Conservation (phyloP, 2,888 invertebrate species). For the Dusona sp. region DNA sequence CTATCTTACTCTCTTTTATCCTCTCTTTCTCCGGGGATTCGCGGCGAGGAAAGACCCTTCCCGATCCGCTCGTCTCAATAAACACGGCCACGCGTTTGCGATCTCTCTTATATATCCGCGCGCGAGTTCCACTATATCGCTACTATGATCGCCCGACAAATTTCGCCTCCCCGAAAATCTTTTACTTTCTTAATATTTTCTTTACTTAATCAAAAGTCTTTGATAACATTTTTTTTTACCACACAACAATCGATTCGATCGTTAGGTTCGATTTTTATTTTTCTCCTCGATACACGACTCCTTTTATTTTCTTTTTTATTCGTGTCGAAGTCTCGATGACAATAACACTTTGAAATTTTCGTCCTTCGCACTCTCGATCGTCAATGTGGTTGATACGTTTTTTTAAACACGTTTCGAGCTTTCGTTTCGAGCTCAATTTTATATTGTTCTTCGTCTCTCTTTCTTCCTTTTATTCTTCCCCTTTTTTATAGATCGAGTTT, state of each 20-base stretch:
- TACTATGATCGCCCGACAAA: conserved; percentile 30
- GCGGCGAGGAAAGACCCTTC: conserved; percentile 46
- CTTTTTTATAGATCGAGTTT: not conserved
- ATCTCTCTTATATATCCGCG: conserved; percentile 7
- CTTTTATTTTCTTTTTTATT: not conserved
- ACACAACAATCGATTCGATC: not conserved
- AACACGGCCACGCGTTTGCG: conserved; percentile 62
- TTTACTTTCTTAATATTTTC: not conserved
- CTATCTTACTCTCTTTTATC: conserved; percentile 37
- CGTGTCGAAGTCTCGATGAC: not conserved
- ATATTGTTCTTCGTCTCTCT: not conserved
- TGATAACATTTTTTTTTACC: not conserved
- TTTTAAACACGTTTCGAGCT: not conserved
- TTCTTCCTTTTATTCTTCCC: not conserved
- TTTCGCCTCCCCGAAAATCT: not conserved
- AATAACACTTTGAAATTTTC: not conserved
- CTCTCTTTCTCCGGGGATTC: conserved; percentile 52
- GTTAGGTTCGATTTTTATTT: not conserved
- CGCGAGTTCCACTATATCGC: conserved; percentile 29
- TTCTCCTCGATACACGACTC: not conserved
- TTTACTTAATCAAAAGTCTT: not conserved
- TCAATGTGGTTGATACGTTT: not conserved
- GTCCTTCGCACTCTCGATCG: not conserved
- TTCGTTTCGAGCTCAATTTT: too few relatives aligned
- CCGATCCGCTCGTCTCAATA: conserved; percentile 62